Evolutionary conservation across 1,140 invertebrate genomes (phyloP).

Genomic region (Cyphomyrmex costatus): DNA sequence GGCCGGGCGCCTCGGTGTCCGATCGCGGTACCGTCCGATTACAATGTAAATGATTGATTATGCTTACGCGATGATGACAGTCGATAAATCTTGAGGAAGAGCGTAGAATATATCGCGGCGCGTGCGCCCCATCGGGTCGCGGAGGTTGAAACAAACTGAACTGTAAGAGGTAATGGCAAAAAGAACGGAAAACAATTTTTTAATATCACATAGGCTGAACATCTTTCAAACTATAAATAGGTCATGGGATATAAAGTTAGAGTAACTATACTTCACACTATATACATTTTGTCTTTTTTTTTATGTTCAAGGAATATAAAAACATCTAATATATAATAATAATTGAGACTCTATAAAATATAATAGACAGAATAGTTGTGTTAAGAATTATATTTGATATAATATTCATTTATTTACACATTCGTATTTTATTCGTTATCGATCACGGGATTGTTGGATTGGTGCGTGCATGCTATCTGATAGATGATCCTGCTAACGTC

Average conservation of each 20-base stretch:
- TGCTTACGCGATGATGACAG: slow-evolving; percentile 54
- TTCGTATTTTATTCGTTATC: background rate
- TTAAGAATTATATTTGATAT: background rate
- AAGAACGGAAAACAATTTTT: background rate
- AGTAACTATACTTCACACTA: background rate
- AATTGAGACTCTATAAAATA: background rate
- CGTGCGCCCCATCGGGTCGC: slow-evolving; percentile 27
- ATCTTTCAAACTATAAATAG: background rate
- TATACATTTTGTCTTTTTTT: background rate
- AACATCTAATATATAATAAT: background rate
- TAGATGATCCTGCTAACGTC: background rate
- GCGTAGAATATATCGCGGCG: slow-evolving; percentile 29
- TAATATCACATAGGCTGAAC: background rate
- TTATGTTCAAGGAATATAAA: background rate
- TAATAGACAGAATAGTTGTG: background rate
- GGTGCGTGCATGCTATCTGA: background rate
- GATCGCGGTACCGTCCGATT: slow-evolving; percentile 62
- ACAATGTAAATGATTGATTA: slow-evolving; percentile 75
- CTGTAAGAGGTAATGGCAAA: background rate
- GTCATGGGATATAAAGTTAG: background rate
- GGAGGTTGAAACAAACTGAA: slow-evolving; percentile 11
- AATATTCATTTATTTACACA: slow-evolving; percentile 23
- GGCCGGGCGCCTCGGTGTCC: slow-evolving; percentile 67
- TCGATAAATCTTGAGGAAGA: slow-evolving; percentile 58
- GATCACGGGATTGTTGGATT: background rate